Evolutionary conservation across 2,888 invertebrate species (phyloP).

Genomic region (Thelaira solivaga): DNA sequence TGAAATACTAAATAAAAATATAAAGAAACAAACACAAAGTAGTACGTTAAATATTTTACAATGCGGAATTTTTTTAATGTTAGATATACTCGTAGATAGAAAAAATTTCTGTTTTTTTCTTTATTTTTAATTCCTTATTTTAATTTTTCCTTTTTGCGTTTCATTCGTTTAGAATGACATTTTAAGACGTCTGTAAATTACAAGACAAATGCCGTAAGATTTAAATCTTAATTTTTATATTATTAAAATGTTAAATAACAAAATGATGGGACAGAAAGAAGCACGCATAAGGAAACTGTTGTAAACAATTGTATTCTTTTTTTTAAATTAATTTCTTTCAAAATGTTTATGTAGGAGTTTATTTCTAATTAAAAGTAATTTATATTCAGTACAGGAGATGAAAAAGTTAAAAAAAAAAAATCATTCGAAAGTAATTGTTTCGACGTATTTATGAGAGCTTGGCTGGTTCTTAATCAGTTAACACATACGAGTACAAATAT

Average conservation of each 20-base stretch:
- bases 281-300: too few species aligned
- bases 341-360: too few species aligned
- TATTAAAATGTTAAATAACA: slow-evolving; percentile 49
- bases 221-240: slow-evolving; percentile 58
- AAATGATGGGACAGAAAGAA: background rate
- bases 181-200: slow-evolving; percentile 60
- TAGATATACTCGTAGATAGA: slow-evolving; percentile 40
- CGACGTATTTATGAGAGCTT: too few species aligned
- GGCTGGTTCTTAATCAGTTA: too few species aligned
- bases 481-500: too few species aligned
- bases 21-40: slow-evolving; percentile 3
- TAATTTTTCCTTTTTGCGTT: slow-evolving; percentile 9
- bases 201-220: slow-evolving; percentile 54
- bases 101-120: slow-evolving; percentile 54
- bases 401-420: too few species aligned
- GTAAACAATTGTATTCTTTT: too few species aligned
- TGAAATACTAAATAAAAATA: slow-evolving; percentile 35
- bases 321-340: too few species aligned
- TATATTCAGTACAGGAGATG: too few species aligned
- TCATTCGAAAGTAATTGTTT: too few species aligned
- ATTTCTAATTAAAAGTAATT: too few species aligned
- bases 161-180: slow-evolving; percentile 50
- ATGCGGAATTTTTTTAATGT: slow-evolving; percentile 31
- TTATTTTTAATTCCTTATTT: slow-evolving; percentile 49
- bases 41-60: slow-evolving; percentile 57